Percentiles rank a stretch among this genome's conserved stretches.
Evolutionary conservation across 2,888 invertebrate species (phyloP).

Genomic region (Protonemura montana): DNA sequence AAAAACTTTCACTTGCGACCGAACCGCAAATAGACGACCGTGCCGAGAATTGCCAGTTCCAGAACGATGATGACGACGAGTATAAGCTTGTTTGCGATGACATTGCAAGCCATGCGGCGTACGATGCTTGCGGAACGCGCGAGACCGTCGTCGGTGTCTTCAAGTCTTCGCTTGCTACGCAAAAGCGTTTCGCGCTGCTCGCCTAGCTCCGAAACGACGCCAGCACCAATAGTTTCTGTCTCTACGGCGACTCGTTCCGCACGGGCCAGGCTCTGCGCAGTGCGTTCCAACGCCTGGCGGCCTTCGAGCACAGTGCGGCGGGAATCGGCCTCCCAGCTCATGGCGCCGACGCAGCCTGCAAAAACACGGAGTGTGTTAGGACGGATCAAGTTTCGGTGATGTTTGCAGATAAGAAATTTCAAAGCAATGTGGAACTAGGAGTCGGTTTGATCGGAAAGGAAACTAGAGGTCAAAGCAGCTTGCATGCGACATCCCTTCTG

Average conservation of each 20-base stretch:
- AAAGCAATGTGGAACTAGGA: too few relatives aligned
- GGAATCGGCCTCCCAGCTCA: slow-evolving; percentile 65
- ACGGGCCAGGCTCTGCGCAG: slow-evolving; percentile 70
- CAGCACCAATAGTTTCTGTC: slow-evolving; percentile 80
- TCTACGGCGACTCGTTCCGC: slow-evolving; percentile 79
- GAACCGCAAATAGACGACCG: slow-evolving; percentile 71
- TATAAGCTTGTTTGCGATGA: slow-evolving; percentile 78
- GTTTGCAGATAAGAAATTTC: too few relatives aligned
- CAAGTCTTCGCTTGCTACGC: slow-evolving; percentile 70
- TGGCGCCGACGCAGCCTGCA: background rate
- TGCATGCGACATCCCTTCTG: too few relatives aligned
- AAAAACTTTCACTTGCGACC: slow-evolving; percentile 53
- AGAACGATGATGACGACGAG: slow-evolving; percentile 76
- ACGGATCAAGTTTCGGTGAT: too few relatives aligned
- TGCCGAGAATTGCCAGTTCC: slow-evolving; percentile 71
- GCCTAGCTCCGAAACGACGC: slow-evolving; percentile 77
- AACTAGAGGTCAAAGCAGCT: too few relatives aligned
- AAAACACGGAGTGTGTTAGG: too few relatives aligned
- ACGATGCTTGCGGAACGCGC: slow-evolving; percentile 70
- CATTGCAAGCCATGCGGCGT: slow-evolving; percentile 71
- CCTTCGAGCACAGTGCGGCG: slow-evolving; percentile 67
- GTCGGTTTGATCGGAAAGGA: too few relatives aligned
- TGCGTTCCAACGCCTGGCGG: slow-evolving; percentile 65
- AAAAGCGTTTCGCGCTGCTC: slow-evolving; percentile 78
- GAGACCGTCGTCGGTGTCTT: slow-evolving; percentile 75